Conservation (phyloP, 2,797 vertebrate genomes). For the Acrocephalus scirpaceus region DNA sequence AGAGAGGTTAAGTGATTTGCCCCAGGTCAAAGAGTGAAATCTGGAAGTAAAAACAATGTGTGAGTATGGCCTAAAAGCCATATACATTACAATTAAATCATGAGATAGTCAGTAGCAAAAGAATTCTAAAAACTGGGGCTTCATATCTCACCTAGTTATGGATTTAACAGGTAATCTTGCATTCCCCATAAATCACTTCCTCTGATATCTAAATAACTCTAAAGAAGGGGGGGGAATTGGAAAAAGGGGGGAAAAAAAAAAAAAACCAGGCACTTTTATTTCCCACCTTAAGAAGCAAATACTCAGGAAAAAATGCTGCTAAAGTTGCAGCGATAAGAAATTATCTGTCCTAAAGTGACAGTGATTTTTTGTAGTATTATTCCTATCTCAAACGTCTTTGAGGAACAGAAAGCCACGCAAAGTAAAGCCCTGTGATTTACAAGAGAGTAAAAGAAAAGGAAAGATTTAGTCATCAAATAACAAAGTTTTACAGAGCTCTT, state of each 20-base stretch:
- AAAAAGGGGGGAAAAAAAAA: background rate
- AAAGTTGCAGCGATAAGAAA: background rate
- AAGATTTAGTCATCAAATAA: background rate
- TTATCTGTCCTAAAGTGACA: background rate
- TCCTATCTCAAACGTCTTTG: background rate
- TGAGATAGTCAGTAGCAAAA: slow-evolving; percentile 4
- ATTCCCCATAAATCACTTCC: background rate
- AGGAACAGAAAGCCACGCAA: background rate
- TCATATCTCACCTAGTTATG: background rate
- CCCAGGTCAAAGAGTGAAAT: slow-evolving; percentile 46
- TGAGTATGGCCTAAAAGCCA: slow-evolving; percentile 35
- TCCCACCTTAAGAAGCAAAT: background rate
- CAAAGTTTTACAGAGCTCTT: background rate
- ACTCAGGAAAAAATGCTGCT: background rate
- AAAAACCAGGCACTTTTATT: background rate
- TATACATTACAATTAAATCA: slow-evolving; percentile 48
- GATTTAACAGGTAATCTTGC: slow-evolving; percentile 2
- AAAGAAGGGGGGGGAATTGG: background rate
- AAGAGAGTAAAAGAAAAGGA: background rate
- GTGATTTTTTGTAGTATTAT: background rate
- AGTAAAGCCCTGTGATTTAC: background rate
- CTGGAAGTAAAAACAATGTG: slow-evolving; percentile 50
- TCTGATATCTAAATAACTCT: background rate
- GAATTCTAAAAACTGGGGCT: background rate
- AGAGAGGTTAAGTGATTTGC: slow-evolving; percentile 62